phyloP scores from a whole-genome alignment of 2,888 invertebrate genomes.

The Macropis europaea region DNA sequence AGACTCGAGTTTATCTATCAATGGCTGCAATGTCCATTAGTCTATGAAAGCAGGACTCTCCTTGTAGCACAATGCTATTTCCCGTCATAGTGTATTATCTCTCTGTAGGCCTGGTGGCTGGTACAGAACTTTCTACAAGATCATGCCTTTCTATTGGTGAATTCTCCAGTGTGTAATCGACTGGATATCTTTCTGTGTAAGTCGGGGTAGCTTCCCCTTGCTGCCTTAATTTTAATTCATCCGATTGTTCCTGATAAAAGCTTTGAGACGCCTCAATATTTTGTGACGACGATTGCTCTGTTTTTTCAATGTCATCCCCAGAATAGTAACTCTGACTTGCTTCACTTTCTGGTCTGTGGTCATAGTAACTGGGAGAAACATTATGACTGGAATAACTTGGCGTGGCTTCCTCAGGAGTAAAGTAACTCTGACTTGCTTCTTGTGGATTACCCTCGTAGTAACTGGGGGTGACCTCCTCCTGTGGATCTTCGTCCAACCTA shows the following conservation, averaged over 20 bases:
- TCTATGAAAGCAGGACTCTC: constrained; percentile 45
- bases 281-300: constrained; percentile 68
- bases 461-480: constrained; percentile 73
- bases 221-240: constrained; percentile 67
- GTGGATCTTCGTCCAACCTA: constrained; percentile 68
- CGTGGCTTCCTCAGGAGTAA: constrained; percentile 70
- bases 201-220: constrained; percentile 76
- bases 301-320: constrained; percentile 67
- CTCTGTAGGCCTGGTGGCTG: constrained; percentile 73
- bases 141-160: constrained; percentile 78
- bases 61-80: constrained; percentile 32
- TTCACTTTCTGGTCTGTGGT: constrained; percentile 73
- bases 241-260: constrained; percentile 72
- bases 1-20: constrained; percentile 57
- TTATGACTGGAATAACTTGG: constrained; percentile 72
- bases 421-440: constrained; percentile 76
- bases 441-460: constrained; percentile 71
- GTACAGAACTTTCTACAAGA: constrained; percentile 76
- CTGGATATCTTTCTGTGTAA: constrained; percentile 74
- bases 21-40: constrained; percentile 46
- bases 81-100: constrained; percentile 72
- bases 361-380: constrained; percentile 73
- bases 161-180: constrained; percentile 73
- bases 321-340: constrained; percentile 77
- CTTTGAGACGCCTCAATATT: constrained; percentile 76